phyloP scores from a whole-genome alignment of 2,888 invertebrate genomes.

The Archaeoteleia sp. region DNA sequence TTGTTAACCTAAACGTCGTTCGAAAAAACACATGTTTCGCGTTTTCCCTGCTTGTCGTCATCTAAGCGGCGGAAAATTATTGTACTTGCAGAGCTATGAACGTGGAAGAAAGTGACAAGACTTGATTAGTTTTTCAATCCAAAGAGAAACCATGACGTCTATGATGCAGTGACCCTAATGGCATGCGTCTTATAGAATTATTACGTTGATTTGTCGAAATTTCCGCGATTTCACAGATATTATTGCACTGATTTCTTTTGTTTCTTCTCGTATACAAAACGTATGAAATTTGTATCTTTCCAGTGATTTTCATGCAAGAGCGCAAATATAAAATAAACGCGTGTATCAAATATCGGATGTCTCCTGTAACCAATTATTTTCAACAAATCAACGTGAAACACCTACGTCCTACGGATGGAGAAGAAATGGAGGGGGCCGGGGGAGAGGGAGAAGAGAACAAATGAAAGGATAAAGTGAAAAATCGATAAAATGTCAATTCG shows the following conservation, averaged over 20 bases:
- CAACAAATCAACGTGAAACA: constrained; percentile 37
- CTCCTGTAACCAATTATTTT: neutral
- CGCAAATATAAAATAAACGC: too few species aligned
- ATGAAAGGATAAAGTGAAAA: constrained; percentile 9
- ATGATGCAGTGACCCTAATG: constrained; percentile 49
- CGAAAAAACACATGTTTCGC: too few species aligned
- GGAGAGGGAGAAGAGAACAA: neutral
- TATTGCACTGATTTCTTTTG: neutral
- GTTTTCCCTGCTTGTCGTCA: neutral
- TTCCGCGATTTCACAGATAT: constrained; percentile 4
- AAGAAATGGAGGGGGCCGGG: too few species aligned
- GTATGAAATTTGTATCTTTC: neutral
- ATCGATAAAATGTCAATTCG: constrained; percentile 21
- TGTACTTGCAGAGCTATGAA: constrained; percentile 10
- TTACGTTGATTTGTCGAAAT: constrained; percentile 44
- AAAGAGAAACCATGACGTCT: constrained; percentile 67
- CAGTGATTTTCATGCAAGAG: too few species aligned
- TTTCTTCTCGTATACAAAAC: neutral
- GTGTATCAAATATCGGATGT: too few species aligned
- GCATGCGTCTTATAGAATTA: constrained; percentile 43
- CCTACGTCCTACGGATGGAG: constrained; percentile 3
- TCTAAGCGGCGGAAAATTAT: constrained; percentile 6
- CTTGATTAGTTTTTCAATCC: constrained; percentile 54
- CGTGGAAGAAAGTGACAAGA: constrained; percentile 32
- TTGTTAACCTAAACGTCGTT: constrained; percentile 1